phyloP scores from a whole-genome alignment of 23 tunicate species.

The Trididemnum clinides region DNA sequence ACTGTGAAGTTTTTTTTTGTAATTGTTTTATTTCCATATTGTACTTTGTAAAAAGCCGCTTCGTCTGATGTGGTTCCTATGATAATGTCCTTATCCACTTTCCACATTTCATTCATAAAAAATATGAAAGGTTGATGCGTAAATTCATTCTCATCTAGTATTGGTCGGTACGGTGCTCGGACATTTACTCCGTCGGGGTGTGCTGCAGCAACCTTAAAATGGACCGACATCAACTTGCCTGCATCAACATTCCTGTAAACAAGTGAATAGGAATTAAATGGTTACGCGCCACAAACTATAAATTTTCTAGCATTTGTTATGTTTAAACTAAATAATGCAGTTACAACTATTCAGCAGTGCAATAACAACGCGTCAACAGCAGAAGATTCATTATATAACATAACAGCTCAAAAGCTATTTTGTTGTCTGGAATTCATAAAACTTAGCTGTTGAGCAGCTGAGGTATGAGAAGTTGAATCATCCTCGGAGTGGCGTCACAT shows the following conservation, averaged over 20 bases:
- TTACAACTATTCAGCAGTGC: not conserved
- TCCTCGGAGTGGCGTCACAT: too few species aligned
- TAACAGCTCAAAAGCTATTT: too few species aligned
- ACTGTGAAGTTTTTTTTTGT: not conserved
- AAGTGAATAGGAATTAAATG: too few species aligned
- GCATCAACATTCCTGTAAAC: not conserved
- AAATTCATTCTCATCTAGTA: constrained; percentile 51
- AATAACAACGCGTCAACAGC: not conserved
- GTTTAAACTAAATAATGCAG: not conserved
- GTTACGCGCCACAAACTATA: too few species aligned
- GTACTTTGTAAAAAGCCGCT: not conserved
- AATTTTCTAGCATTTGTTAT: too few species aligned
- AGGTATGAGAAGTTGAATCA: too few species aligned
- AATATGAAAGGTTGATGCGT: constrained; percentile 32
- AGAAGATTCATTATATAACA: too few species aligned
- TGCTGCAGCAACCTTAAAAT: not conserved
- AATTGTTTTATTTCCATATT: not conserved
- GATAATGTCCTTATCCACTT: constrained; percentile 33
- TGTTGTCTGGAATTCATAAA: too few species aligned
- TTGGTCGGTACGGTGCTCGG: constrained; percentile 45
- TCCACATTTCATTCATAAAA: constrained; percentile 31
- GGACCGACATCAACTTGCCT: not conserved
- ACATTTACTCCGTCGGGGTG: not conserved
- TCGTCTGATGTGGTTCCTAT: constrained; percentile 47
- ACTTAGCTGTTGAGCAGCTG: too few species aligned